A percentile compares a stretch with the other conserved stretches of the same genome.
Conservation (phyloP, 2,888 invertebrate genomes). For the Antheraea yamamai region DNA sequence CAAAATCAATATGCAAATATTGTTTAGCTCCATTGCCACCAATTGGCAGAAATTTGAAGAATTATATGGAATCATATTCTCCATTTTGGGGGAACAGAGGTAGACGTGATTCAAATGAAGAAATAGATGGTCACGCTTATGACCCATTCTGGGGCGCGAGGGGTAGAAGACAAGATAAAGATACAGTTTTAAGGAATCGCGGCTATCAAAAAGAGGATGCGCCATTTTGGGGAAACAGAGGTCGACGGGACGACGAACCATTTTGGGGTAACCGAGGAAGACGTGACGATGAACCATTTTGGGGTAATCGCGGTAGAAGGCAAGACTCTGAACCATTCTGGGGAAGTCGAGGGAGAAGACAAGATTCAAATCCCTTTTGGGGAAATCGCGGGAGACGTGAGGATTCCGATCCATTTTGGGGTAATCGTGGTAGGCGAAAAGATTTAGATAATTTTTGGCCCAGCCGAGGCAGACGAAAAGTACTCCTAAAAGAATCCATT, state of each 20-base stretch:
- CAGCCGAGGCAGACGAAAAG: conserved; percentile 51
- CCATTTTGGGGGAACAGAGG: conserved; percentile 59
- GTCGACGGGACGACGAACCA: conserved; percentile 38
- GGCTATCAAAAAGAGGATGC: conserved; percentile 37
- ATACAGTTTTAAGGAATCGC: conserved; percentile 52
- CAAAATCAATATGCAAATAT: conserved; percentile 11
- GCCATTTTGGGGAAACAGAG: conserved; percentile 39
- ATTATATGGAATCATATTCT: conserved; percentile 45
- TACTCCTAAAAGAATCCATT: conserved; percentile 53
- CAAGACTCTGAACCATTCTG: conserved; percentile 56
- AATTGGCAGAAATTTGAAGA: conserved; percentile 34
- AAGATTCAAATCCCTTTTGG: conserved; percentile 69
- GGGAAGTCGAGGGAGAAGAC: conserved; percentile 63
- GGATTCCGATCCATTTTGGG: conserved; percentile 47
- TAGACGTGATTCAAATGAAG: conserved; percentile 47
- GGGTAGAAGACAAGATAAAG: conserved; percentile 49
- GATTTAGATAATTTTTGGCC: conserved; percentile 44
- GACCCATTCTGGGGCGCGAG: conserved; percentile 63
- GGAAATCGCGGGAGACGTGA: conserved; percentile 67
- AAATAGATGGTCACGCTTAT: conserved; percentile 30
- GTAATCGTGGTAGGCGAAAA: conserved; percentile 54
- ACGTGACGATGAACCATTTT: conserved; percentile 59
- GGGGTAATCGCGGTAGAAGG: conserved; percentile 52
- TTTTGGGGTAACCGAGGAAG: conserved; percentile 63
- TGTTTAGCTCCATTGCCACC: conserved; percentile 23